Percentiles rank a stretch among this genome's conserved stretches.
These are phyloP conservation scores for Capreolus pygargus DNA, from an alignment of 2,113 vertebrate genomes.

Conservation along the genomic window DNA sequence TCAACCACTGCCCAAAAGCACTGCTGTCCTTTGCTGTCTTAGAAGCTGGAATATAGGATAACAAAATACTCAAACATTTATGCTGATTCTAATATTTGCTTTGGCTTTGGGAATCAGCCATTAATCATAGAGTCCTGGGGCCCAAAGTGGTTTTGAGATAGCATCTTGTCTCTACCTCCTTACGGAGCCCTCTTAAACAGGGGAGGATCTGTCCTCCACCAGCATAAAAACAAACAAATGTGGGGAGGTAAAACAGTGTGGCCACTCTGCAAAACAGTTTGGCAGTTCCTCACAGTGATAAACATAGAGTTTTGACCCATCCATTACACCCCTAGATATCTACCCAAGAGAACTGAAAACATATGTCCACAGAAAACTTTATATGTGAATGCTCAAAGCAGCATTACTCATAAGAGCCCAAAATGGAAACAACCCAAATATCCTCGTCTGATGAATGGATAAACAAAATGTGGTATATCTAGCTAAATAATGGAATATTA, in stretches of 20 bases:
- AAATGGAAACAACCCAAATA: constrained; percentile 11
- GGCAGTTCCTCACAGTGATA: not conserved
- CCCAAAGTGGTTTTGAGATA: not conserved
- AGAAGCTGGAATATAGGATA: not conserved
- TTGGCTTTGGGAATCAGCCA: not conserved
- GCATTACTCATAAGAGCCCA: not conserved
- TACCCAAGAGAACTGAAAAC: constrained; percentile 35
- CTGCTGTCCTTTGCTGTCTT: not conserved
- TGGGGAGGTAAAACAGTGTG: not conserved
- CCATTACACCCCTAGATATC: not conserved
- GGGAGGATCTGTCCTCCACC: not conserved
- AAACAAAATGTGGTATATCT: not conserved
- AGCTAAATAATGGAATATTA: not conserved
- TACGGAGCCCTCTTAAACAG: not conserved
- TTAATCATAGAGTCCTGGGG: not conserved
- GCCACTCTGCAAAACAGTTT: not conserved
- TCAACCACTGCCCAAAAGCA: not conserved
- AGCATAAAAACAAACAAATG: not conserved
- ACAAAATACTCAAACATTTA: not conserved
- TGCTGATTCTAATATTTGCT: not conserved
- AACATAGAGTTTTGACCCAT: not conserved
- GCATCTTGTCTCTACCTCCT: not conserved
- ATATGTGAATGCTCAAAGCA: not conserved
- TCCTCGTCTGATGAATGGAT: not conserved
- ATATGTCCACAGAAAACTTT: not conserved